These are phyloP conservation scores for Probosciger aterrimus DNA, from an alignment of 2,113 vertebrate species.

Conservation along the genomic window DNA sequence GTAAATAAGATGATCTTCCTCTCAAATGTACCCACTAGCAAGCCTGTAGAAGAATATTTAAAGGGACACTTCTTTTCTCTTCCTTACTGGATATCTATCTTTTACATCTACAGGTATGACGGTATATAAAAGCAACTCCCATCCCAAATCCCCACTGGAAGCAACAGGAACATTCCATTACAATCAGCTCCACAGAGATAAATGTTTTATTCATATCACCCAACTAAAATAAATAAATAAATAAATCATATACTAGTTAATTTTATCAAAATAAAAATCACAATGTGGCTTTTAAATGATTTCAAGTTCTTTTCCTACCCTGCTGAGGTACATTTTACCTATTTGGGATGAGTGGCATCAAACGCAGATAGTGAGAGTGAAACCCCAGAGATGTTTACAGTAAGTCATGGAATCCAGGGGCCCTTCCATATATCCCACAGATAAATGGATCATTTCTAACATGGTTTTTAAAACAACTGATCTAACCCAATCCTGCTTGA, in stretches of 20 bases:
- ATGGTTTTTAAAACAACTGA: neutral
- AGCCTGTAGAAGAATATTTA: neutral
- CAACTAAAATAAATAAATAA: neutral
- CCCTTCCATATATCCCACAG: neutral
- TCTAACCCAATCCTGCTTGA: neutral
- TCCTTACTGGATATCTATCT: neutral
- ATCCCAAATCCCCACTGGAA: neutral
- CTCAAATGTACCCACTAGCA: neutral
- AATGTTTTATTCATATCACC: conserved; percentile 24
- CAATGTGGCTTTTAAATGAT: neutral
- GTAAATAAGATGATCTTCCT: neutral
- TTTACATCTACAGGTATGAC: neutral
- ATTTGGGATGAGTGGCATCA: neutral
- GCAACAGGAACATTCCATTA: neutral
- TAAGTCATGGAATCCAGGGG: neutral
- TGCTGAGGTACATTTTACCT: neutral
- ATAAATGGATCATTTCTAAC: conserved; percentile 20
- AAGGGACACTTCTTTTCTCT: neutral
- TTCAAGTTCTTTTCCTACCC: neutral
- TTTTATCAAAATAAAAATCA: neutral
- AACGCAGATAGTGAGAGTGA: neutral
- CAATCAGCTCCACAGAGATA: neutral
- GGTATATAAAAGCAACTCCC: neutral
- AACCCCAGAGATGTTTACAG: neutral
- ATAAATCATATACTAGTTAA: neutral